Base-by-base conservation (phyloP, 2,888 invertebrate genomes). In the Lepidochrysops patricia region DNA sequence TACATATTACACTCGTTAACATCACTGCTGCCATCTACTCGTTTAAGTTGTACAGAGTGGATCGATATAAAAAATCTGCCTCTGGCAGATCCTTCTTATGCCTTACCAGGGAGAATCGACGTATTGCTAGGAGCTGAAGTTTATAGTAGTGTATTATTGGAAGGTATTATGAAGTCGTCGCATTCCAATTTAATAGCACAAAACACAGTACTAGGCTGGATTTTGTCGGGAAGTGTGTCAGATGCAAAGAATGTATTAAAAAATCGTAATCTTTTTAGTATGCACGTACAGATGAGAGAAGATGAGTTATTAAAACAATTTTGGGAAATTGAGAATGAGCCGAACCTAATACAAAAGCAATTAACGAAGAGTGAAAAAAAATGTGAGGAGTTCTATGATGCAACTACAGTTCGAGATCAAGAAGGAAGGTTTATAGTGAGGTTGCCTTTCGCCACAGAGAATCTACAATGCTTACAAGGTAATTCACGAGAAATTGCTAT, bases 61-160 rank as follows among this genome's bases (percentile, higher is more conserved):
- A 25, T 54, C n/a, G 58, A 37, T 12, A 23, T 57, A 13, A 23
- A 32, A 27, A 54, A 37, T 2, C 7, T 58, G 3, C 25, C 43
- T 3, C 58, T 65, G 26, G 63, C 63, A 15, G 65, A 65, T 57
- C 62, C 61, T 6, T 13, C 23, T 7, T 64, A 60, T 35, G 34
- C 60, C 52, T 63, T 52, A 54, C 65, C 67, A 52, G 57, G 57
- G 58, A 66, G 62, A 61, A 67, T 62, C 1, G 66, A 68, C 32
- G 7, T 69, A 26, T 57, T 70, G 23, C 58, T 70, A 7, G 70
- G 70, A 25, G 68, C 68, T n/a, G 69, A 70, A 9, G 61, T 70
- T 2, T 70, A 69, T 26, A 59, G 66, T 25, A 58, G 63, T 48
- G 62, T 70, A 6, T 56, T 70, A 27, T 5, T 56, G 5, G 64